Base-by-base conservation (phyloP, 2,797 vertebrate species). In the Takifugu ocellatus region DNA sequence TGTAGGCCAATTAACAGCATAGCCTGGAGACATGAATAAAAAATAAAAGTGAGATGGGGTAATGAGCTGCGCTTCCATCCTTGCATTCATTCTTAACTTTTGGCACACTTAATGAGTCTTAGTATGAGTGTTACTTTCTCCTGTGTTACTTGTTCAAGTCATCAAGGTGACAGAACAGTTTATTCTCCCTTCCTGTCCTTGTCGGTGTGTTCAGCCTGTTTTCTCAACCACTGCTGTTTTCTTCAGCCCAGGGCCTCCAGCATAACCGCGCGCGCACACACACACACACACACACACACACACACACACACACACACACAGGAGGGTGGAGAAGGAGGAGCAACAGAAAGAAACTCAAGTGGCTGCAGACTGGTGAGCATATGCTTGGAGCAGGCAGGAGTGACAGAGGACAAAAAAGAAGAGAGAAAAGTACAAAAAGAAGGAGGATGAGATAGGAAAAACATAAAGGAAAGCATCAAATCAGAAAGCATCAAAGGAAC, bases 1-100 rank as follows among this genome's bases (percentile, higher is more conserved):
- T 84, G 60, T 89, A 68, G 87, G 83, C 70, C 67, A 87, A 87
- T 87, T 87, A 87, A 74, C 66, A 50, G 42, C 61, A 59, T 60
- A 58, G 78, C 78, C 79, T 61, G 62, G 56, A 79, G 85, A 78
- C 21, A 21, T 21, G 21, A 21, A 21, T 21, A 75, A 50, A 64
- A 49, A 36, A 9, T 2, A 1, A 33, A 36, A 63, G 64, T 61
- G 61, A 48, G 24, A 68, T 31, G 29, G 29, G 7, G 7, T 27
- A 6, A 8, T 12, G 33, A 36, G 33, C 33, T 36, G 33, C 33
- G 21, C 21, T 21, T 21, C 21, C 21, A 21, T 21, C 21, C 21
- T 21, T 21, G 21, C 12, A 12, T 11, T 36, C 29, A 31, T 8
- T 31, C 29, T 31, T 6, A 12, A 12, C 33, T 36, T 11, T 8